These are phyloP conservation scores for Eulacestoma nigropectus DNA, from an alignment of 2,113 vertebrate genomes.

Conservation along the genomic window DNA sequence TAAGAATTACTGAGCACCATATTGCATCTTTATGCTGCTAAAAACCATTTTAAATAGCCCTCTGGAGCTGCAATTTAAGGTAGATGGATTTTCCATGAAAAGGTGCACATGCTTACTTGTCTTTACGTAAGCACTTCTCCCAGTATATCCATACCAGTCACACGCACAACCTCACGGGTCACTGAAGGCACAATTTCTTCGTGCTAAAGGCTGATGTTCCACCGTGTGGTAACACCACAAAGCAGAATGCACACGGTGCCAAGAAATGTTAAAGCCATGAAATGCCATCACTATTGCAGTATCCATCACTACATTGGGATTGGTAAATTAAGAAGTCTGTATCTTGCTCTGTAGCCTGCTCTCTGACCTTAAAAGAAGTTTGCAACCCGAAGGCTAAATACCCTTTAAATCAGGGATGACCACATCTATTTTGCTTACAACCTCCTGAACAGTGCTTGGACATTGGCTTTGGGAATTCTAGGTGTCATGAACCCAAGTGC, in stretches of 20 bases:
- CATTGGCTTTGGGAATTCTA: background rate
- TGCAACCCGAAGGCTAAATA: background rate
- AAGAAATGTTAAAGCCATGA: background rate
- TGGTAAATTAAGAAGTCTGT: background rate
- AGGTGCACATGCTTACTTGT: background rate
- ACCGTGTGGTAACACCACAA: background rate
- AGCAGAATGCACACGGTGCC: background rate
- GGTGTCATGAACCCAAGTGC: background rate
- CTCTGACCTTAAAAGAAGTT: background rate
- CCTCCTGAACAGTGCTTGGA: background rate
- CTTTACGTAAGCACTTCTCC: background rate
- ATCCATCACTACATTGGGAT: background rate
- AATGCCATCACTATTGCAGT: background rate
- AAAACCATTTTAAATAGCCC: background rate
- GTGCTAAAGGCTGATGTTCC: background rate
- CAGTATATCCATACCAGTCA: background rate
- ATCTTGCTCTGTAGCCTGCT: background rate
- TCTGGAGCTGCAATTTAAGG: background rate
- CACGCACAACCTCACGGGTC: rapidly evolving
- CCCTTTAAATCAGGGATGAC: background rate
- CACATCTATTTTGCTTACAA: background rate
- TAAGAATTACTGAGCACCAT: background rate
- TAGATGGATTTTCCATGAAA: background rate
- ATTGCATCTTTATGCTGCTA: background rate
- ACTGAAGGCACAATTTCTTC: background rate